phyloP scores from a whole-genome alignment of 1,140 invertebrate species.

The Drosophila arizonae region DNA sequence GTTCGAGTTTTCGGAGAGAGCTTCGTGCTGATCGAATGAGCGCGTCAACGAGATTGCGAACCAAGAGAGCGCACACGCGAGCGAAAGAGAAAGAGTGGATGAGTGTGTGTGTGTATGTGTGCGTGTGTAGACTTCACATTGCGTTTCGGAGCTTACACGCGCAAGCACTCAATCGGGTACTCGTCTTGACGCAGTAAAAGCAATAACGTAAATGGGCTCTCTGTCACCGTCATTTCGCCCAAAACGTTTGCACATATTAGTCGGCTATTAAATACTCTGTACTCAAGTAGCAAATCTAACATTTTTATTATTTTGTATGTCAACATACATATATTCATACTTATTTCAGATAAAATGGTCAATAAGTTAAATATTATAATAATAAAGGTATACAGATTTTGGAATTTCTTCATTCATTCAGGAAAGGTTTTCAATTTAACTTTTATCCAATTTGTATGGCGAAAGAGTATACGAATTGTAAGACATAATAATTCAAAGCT shows the following conservation, averaged over 20 bases:
- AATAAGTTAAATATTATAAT: no score
- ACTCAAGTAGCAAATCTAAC: background rate
- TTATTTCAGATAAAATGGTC: no score
- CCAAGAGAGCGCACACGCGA: background rate
- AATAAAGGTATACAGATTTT: no score
- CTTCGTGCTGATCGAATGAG: constrained; percentile 22
- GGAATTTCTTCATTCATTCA: no score
- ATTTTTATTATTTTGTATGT: no score
- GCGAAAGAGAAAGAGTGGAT: background rate
- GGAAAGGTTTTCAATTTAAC: no score
- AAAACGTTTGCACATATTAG: constrained; percentile 12
- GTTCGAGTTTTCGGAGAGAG: constrained; percentile 32
- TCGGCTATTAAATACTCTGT: background rate
- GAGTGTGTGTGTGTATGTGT: no score
- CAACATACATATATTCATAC: no score
- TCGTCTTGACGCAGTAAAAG: constrained; percentile 3
- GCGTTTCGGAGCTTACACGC: constrained; percentile 25
- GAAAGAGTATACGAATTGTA: no score
- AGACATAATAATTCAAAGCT: no score
- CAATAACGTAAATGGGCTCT: constrained; percentile 8
- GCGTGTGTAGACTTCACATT: background rate
- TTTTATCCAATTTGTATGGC: no score
- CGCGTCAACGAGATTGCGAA: constrained; percentile 9
- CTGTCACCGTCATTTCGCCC: constrained; percentile 32
- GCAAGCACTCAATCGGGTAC: background rate